phyloP scores from a whole-genome alignment of 2,797 vertebrate genomes.

The Potorous gilbertii region DNA sequence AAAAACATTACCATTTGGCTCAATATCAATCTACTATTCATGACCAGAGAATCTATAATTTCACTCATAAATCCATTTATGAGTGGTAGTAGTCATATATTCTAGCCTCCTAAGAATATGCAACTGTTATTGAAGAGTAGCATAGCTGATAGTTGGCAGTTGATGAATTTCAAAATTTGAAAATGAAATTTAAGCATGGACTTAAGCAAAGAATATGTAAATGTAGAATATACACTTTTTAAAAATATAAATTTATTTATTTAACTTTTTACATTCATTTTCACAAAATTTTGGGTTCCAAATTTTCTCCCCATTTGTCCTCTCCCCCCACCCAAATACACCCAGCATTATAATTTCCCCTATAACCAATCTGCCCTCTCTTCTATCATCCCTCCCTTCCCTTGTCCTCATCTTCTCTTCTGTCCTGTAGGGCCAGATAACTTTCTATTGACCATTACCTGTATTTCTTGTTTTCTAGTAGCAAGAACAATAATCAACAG shows the following conservation, averaged over 20 bases:
- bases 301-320: no score
- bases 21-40: constrained; percentile 66
- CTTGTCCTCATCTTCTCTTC: no score
- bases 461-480: no score
- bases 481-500: no score
- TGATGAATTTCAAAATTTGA: neutral
- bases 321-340: no score
- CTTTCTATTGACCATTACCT: no score
- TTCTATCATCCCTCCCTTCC: no score
- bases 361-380: no score
- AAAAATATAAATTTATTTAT: neutral
- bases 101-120: neutral
- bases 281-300: no score
- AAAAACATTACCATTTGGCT: constrained; percentile 58
- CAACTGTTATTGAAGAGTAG: neutral
- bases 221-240: neutral
- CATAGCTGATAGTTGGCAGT: neutral
- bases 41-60: constrained; percentile 66
- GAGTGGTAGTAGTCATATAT: neutral
- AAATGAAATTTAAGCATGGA: neutral
- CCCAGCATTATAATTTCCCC: no score
- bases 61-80: neutral
- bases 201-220: neutral
- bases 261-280: no score
- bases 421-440: no score